Base-by-base conservation (phyloP, 2,888 invertebrate species). In the Eucera pruinosa region DNA sequence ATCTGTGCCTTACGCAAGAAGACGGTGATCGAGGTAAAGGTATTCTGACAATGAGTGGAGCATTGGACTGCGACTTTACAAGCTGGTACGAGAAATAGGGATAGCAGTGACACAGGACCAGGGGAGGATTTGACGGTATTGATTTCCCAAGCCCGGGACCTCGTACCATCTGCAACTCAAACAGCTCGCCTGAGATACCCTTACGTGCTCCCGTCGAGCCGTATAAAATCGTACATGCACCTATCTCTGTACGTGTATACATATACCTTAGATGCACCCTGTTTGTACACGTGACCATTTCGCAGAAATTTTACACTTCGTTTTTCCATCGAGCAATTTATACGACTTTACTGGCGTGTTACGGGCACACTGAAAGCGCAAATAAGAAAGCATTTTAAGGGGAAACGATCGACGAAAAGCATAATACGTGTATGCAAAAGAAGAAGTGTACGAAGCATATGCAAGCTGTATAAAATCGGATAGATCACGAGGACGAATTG, bases 121-220 rank as follows among this genome's bases (percentile, higher is more conserved):
- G 84, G 86, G 83, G 82, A 80, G 86, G 80, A 90, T 90, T 90
- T 86, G 90, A 86, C 86, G 90, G 88, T 90, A 90, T 90, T 90
- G 90, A 90, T 90, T 90, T 90, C 88, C 82, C 86, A 87, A 88
- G 86, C 83, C 86, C 86, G 88, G 89, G 87, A 89, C 87, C 87
- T 87, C 86, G 83, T 82, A 86, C 87, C 88, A 87, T 87, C 86
- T 84, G 84, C 85, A 86, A 87, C 88, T 86, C 84, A 86, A 88
- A 89, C 88, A 82, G 79, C 81, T 80, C 58, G 66, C 50, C 73
- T 68, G 73, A 81, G 81, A 80, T 82, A 76, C 64, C 70, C 73
- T 78, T 74, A 70, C 68, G 30, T 39, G 18, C 61, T 72, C 47
- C 27, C 25, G 11, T 65, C 54, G 54, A 65, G 58, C 43, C 47